Conservation (phyloP, 2,113 vertebrate genomes). For the Pterocles burchelli region DNA sequence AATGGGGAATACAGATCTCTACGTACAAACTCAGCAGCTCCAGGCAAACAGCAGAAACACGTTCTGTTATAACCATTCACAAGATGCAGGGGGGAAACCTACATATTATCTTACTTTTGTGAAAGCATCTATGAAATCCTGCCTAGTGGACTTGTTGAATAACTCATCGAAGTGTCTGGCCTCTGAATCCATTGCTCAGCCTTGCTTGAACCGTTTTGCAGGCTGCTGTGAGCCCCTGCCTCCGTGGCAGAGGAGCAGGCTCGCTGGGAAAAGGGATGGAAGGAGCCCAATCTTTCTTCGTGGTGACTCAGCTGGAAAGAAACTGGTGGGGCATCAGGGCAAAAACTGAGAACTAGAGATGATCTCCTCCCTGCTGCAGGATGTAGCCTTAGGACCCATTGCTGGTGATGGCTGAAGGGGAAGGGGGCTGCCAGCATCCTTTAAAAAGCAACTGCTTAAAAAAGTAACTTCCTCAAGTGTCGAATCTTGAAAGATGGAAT, state of each 20-base stretch:
- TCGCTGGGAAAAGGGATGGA: background rate
- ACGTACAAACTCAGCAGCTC: background rate
- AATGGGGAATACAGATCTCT: background rate
- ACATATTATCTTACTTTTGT: background rate
- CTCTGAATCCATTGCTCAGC: background rate
- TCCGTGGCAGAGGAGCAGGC: accelerated
- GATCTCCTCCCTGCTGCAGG: background rate
- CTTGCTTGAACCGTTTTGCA: background rate
- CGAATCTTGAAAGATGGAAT: background rate
- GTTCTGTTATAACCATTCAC: background rate
- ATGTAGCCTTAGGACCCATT: accelerated
- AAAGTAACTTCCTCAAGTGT: background rate
- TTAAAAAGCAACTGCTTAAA: background rate
- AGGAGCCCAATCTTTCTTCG: background rate
- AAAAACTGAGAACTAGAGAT: background rate
- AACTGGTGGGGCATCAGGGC: background rate
- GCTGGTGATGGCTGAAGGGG: background rate
- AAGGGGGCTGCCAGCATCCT: background rate
- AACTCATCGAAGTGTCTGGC: background rate
- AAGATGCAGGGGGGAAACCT: background rate
- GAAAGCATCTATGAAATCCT: background rate
- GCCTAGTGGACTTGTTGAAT: background rate
- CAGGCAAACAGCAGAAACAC: background rate
- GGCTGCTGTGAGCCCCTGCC: background rate
- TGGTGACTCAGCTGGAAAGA: background rate